Percentiles rank a stretch among this genome's conserved stretches.
Conservation (phyloP, 2,113 vertebrate species). For the Nestor notabilis region DNA sequence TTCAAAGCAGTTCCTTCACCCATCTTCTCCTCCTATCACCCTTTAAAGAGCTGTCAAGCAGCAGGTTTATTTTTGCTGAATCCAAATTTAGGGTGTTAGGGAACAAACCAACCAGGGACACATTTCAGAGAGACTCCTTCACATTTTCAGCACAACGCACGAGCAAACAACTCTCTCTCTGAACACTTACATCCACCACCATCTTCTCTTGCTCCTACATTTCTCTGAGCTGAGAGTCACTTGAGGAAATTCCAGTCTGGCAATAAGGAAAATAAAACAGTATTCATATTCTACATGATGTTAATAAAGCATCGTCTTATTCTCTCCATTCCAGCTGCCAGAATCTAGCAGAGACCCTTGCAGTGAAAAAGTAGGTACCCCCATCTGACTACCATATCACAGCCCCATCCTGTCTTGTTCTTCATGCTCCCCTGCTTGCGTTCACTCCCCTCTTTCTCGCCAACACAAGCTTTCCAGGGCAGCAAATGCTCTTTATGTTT, state of each 20-base stretch:
- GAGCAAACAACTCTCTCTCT: not conserved
- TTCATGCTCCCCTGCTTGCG: not conserved
- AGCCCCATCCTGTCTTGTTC: not conserved
- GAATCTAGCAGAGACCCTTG: not conserved
- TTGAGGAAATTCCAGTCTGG: not conserved
- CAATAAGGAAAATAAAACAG: not conserved
- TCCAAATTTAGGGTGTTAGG: not conserved
- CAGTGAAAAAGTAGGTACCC: not conserved
- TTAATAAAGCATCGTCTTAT: not conserved
- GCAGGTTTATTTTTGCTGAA: constrained; percentile 27
- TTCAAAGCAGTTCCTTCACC: not conserved
- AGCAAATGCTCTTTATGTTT: not conserved
- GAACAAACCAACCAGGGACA: not conserved
- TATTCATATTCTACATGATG: rapidly evolving
- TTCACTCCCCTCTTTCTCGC: not conserved
- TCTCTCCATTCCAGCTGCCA: not conserved
- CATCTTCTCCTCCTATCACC: not conserved
- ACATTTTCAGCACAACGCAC: rapidly evolving
- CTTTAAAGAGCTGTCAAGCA: constrained; percentile 5
- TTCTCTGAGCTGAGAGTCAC: not conserved
- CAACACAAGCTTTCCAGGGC: not conserved
- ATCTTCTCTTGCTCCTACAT: not conserved
- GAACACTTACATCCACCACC: not conserved
- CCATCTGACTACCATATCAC: not conserved
- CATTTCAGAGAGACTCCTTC: not conserved